These are phyloP conservation scores for Aulostomus chinensis DNA, from an alignment of 2,797 vertebrate genomes.

Conservation along the genomic window DNA sequence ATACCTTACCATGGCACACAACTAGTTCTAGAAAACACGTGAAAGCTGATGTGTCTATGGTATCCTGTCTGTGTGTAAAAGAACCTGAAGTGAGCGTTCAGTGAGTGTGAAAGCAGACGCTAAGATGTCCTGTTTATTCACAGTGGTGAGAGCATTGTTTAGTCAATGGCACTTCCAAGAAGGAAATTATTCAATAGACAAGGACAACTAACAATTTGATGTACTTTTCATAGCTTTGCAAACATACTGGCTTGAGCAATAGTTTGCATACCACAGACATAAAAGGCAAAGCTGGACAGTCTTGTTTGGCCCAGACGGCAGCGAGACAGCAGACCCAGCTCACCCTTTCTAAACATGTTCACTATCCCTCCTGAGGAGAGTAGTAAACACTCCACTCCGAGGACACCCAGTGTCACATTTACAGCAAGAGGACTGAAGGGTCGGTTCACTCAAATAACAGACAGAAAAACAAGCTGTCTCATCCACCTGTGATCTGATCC, in stretches of 20 bases:
- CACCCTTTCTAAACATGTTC: constrained; percentile 40
- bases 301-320: constrained; percentile 28
- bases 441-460: constrained; percentile 1
- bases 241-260: constrained; percentile 24
- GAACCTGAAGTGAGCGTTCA: constrained; percentile 8
- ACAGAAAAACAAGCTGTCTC: background rate
- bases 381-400: constrained; percentile 61
- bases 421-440: constrained; percentile 3
- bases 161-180: constrained; percentile 27
- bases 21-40: background rate
- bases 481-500: no score
- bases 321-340: constrained; percentile 12
- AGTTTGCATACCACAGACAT: constrained; percentile 61
- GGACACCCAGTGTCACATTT: constrained; percentile 54
- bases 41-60: background rate
- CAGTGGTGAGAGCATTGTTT: constrained; percentile 10
- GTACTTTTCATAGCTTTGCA: constrained; percentile 62
- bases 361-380: constrained; percentile 16
- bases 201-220: constrained; percentile 15
- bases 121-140: constrained; percentile 32
- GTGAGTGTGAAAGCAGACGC: constrained; percentile 12
- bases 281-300: constrained; percentile 57
- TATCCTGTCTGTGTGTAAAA: constrained; percentile 10
- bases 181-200: constrained; percentile 31
- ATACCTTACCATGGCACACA: no score